Evolutionary conservation across 2,888 invertebrate species (phyloP).

Genomic region (Volucella inflata): DNA sequence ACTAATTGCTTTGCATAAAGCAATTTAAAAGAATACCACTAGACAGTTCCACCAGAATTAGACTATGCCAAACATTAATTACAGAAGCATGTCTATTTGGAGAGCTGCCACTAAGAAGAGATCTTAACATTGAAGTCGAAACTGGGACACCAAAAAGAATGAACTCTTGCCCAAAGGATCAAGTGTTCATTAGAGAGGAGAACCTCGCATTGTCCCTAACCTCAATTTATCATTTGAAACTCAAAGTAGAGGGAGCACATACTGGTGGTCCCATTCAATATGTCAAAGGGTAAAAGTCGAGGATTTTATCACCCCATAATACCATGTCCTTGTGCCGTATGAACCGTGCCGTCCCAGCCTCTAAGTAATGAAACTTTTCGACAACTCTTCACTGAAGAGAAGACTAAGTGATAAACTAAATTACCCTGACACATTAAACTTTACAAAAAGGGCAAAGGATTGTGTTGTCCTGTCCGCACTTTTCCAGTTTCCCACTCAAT

Average conservation of each 20-base stretch:
- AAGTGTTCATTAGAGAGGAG: conserved; percentile 53
- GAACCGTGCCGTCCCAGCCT: neutral
- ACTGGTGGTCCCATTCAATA: neutral
- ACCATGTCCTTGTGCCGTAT: neutral
- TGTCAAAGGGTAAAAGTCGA: conserved; percentile 6
- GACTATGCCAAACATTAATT: conserved; percentile 42
- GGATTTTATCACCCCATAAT: conserved; percentile 7
- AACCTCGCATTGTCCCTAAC: conserved; percentile 23
- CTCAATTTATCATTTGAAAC: conserved; percentile 58
- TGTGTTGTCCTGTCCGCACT: conserved; percentile 26
- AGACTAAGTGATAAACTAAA: conserved; percentile 61
- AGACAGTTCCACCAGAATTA: conserved; percentile 20
- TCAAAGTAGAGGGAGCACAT: conserved; percentile 9
- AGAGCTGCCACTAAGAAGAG: neutral
- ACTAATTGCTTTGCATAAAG: conserved; percentile 57
- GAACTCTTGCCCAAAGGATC: conserved; percentile 32
- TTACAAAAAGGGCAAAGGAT: conserved; percentile 50
- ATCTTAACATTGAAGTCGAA: no score
- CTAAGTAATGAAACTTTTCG: conserved; percentile 39
- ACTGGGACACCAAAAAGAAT: neutral
- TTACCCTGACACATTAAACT: conserved; percentile 59
- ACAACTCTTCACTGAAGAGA: neutral
- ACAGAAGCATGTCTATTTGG: conserved; percentile 48
- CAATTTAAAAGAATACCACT: conserved; percentile 47
- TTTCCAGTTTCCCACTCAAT: conserved; percentile 61